These are phyloP conservation scores for Stenoptilia bipunctidactyla DNA, from an alignment of 2,888 invertebrate species.

Conservation along the genomic window DNA sequence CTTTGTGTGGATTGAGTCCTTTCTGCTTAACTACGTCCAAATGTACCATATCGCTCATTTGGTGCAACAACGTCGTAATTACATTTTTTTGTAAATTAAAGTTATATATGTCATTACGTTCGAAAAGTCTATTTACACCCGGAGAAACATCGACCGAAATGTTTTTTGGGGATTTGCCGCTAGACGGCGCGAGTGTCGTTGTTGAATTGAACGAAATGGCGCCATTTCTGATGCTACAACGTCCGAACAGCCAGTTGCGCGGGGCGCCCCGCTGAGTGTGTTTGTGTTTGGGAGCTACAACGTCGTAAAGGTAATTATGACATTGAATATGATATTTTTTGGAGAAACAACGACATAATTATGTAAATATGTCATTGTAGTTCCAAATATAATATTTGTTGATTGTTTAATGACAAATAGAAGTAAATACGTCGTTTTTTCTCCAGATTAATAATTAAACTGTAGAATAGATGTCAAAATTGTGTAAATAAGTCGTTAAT, in stretches of 20 bases:
- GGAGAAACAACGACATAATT: slow-evolving; percentile 1
- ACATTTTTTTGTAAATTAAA: not conserved
- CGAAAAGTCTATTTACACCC: slow-evolving; percentile 6
- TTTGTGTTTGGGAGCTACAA: slow-evolving; percentile 4
- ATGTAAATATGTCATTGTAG: slow-evolving; percentile 1
- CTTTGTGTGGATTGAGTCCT: not conserved
- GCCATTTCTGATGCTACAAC: slow-evolving; percentile 8
- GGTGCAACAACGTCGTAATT: not conserved
- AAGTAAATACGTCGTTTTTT: not conserved
- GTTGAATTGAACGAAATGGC: slow-evolving; percentile 7
- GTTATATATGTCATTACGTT: slow-evolving; percentile 4
- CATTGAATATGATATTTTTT: slow-evolving; percentile 2
- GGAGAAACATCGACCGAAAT: slow-evolving; percentile 6
- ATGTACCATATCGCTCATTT: too few relatives aligned
- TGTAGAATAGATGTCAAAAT: not conserved
- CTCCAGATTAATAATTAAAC: not conserved
- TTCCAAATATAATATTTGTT: not conserved
- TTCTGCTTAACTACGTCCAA: not conserved
- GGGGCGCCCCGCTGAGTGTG: slow-evolving; percentile 5
- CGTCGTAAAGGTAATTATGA: slow-evolving; percentile 5
- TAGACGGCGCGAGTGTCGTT: slow-evolving; percentile 6
- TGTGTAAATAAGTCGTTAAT: not conserved
- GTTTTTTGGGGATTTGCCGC: slow-evolving; percentile 6
- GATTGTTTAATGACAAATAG: too few relatives aligned
- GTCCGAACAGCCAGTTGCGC: slow-evolving; percentile 1